A percentile compares a stretch with the other conserved stretches of the same genome.
These are phyloP conservation scores for Cheilinus undulatus DNA, from an alignment of 2,113 vertebrate genomes.

Conservation along the genomic window DNA sequence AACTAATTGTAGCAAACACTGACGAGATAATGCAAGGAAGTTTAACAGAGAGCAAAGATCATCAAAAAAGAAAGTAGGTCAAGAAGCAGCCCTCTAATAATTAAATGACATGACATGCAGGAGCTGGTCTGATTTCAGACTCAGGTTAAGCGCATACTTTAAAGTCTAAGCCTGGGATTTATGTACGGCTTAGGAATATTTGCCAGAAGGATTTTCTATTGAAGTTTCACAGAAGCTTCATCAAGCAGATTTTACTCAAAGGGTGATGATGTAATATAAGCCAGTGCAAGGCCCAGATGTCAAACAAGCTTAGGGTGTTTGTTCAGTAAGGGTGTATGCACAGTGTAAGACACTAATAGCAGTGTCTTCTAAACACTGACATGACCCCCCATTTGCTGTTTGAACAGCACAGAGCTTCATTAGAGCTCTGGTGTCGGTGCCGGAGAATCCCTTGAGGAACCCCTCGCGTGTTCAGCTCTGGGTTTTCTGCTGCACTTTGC, in stretches of 20 bases:
- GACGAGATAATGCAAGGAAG: constrained; percentile 1
- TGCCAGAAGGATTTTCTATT: constrained; percentile 65
- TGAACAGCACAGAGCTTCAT: constrained; percentile 19
- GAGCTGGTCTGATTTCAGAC: constrained; percentile 43
- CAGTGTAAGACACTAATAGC: constrained; percentile 24
- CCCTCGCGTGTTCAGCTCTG: neutral
- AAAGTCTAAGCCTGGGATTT: constrained; percentile 71
- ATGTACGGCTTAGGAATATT: constrained; percentile 72
- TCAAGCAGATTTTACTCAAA: constrained; percentile 59
- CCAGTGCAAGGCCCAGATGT: constrained; percentile 14
- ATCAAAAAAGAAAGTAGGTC: neutral
- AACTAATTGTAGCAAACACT: constrained; percentile 25
- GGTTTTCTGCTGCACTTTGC: constrained; percentile 32
- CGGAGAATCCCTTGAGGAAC: constrained; percentile 10
- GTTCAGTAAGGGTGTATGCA: constrained; percentile 1
- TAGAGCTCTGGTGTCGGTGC: constrained; percentile 19
- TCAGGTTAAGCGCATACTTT: constrained; percentile 64
- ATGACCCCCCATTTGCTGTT: constrained; percentile 34
- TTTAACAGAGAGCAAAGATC: constrained; percentile 17
- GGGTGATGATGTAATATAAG: constrained; percentile 44
- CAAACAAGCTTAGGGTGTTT: constrained; percentile 38
- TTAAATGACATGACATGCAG: constrained; percentile 47
- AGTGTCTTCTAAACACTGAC: constrained; percentile 10
- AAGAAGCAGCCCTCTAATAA: constrained; percentile 20
- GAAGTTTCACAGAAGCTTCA: constrained; percentile 56